Conservation (phyloP, 2,888 invertebrate genomes). For the Lasioglossum oenotherae region DNA sequence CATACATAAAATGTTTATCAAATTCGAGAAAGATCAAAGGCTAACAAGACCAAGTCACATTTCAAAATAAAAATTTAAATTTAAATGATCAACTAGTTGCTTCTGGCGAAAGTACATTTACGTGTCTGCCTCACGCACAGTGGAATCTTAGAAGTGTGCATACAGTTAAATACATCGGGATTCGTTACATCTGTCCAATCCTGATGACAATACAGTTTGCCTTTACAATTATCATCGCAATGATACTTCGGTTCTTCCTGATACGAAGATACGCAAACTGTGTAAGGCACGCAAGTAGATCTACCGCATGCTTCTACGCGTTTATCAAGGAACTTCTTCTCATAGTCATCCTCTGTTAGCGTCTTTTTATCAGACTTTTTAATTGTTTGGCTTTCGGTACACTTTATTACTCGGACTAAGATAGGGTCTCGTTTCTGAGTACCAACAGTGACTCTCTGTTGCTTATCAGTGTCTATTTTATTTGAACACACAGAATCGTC, state of each 20-base stretch:
- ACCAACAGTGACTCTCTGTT: conserved; percentile 34
- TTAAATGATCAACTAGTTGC: conserved; percentile 3
- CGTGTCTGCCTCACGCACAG: background rate
- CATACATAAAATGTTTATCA: background rate
- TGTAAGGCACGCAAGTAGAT: conserved; percentile 22
- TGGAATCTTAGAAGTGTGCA: conserved; percentile 27
- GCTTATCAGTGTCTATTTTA: background rate
- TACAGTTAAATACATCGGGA: background rate
- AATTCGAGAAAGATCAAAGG: background rate
- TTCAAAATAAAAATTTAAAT: conserved; percentile 7
- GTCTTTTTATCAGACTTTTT: conserved; percentile 49
- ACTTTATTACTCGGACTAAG: conserved; percentile 58
- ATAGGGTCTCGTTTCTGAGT: conserved; percentile 64
- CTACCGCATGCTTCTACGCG: conserved; percentile 26
- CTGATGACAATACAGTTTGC: conserved; percentile 6
- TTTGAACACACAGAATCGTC: conserved; percentile 7
- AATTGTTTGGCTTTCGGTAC: conserved; percentile 18
- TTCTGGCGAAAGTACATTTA: conserved; percentile 19
- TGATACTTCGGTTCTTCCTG: conserved; percentile 1
- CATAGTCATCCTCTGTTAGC: background rate
- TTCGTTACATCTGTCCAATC: conserved; percentile 49
- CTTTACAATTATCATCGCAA: conserved; percentile 38
- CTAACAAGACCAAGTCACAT: background rate
- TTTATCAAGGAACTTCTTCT: conserved; percentile 14
- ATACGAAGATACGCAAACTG: background rate